phyloP scores from a whole-genome alignment of 2,888 invertebrate genomes.

The Brachynemurus nebulosus region DNA sequence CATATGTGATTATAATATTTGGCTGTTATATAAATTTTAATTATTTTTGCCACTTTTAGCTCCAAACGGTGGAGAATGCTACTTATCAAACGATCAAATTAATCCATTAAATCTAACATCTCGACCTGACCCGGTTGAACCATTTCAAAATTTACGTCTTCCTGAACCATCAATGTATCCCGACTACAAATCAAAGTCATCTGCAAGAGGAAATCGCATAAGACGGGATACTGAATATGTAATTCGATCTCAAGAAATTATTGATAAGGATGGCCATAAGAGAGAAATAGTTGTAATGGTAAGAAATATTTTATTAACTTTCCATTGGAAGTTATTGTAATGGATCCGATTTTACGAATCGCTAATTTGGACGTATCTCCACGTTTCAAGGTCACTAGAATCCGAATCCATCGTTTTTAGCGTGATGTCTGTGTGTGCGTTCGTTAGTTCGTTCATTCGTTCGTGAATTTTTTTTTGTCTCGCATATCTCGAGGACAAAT shows the following conservation, averaged over 20 bases:
- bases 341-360: too few relatives aligned
- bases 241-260: constrained; percentile 54
- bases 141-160: constrained; percentile 35
- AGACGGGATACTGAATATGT: constrained; percentile 54
- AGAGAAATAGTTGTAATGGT: constrained; percentile 66
- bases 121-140: constrained; percentile 32
- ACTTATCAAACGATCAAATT: constrained; percentile 40
- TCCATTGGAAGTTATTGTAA: too few relatives aligned
- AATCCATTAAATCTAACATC: constrained; percentile 47
- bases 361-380: too few relatives aligned
- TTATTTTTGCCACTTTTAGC: constrained; percentile 30
- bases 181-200: constrained; percentile 26
- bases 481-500: too few relatives aligned
- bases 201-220: constrained; percentile 38
- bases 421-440: too few relatives aligned
- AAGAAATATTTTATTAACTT: too few relatives aligned
- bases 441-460: too few relatives aligned
- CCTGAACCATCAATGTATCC: constrained; percentile 30
- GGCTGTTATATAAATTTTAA: constrained; percentile 25
- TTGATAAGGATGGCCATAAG: constrained; percentile 52
- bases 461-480: too few relatives aligned
- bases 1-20: background rate
- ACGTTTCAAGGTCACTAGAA: too few relatives aligned
- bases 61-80: constrained; percentile 45
- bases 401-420: too few relatives aligned